Conservation (phyloP, 2,888 invertebrate species). For the Drosophila flavopinicola region DNA sequence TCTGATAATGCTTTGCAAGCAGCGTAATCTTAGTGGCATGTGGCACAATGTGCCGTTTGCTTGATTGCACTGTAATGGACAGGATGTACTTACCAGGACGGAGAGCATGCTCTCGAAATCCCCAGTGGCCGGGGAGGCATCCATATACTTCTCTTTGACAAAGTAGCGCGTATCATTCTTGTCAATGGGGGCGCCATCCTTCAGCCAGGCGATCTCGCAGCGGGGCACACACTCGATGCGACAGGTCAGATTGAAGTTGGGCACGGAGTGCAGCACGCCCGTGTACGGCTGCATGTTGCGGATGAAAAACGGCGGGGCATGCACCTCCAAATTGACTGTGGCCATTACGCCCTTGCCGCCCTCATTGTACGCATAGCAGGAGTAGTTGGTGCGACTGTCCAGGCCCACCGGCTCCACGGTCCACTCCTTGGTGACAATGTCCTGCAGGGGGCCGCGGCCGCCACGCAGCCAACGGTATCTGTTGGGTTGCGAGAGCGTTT, state of each 20-base stretch:
- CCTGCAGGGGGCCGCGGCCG: slow-evolving; percentile 88
- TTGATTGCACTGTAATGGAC: slow-evolving; percentile 5
- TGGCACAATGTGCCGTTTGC: neutral
- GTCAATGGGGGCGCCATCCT: slow-evolving; percentile 89
- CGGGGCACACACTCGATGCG: slow-evolving; percentile 95
- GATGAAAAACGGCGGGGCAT: slow-evolving; percentile 94
- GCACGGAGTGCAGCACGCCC: slow-evolving; percentile 91
- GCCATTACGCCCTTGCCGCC: slow-evolving; percentile 91
- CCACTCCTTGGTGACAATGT: slow-evolving; percentile 91
- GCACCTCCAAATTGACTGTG: slow-evolving; percentile 89
- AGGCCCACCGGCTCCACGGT: slow-evolving; percentile 93
- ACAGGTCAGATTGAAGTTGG: slow-evolving; percentile 91
- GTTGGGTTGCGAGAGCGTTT: slow-evolving; percentile 80
- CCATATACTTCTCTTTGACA: slow-evolving; percentile 88
- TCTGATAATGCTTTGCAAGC: neutral
- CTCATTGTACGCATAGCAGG: slow-evolving; percentile 93
- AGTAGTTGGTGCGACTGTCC: slow-evolving; percentile 94
- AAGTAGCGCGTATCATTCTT: slow-evolving; percentile 87
- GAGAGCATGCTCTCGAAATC: slow-evolving; percentile 95
- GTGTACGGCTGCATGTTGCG: slow-evolving; percentile 92
- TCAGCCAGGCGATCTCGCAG: slow-evolving; percentile 93
- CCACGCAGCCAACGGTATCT: slow-evolving; percentile 93
- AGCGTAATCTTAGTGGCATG: neutral
- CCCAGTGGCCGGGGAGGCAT: slow-evolving; percentile 91
- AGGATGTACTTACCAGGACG: slow-evolving; percentile 87